These are phyloP conservation scores for Anas acuta DNA, from an alignment of 2,797 vertebrate species.

Conservation along the genomic window DNA sequence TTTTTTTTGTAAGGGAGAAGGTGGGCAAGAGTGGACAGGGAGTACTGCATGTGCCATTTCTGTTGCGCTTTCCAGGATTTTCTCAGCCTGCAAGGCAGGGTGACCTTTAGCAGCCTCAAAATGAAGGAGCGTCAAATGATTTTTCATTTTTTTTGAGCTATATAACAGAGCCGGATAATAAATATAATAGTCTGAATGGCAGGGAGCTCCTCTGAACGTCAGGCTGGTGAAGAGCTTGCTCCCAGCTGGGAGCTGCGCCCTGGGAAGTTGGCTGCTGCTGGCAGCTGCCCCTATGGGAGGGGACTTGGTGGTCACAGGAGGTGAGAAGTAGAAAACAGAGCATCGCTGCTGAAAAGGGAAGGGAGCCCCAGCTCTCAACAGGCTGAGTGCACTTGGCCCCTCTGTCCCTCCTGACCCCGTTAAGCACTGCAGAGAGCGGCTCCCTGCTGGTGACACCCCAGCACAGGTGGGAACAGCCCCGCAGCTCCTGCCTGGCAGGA, in stretches of 20 bases:
- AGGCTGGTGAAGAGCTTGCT: neutral
- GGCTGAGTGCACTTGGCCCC: neutral
- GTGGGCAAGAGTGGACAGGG: neutral
- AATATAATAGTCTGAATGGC: neutral
- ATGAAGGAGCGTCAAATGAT: neutral
- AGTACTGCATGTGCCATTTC: neutral
- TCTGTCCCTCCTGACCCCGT: neutral
- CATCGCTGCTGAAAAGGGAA: neutral
- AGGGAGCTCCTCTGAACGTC: neutral
- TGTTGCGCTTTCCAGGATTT: neutral
- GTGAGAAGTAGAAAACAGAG: neutral
- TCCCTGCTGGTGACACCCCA: neutral
- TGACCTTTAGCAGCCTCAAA: slow-evolving; percentile 37
- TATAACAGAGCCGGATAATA: neutral
- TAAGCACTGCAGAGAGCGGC: neutral
- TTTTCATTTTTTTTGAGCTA: neutral
- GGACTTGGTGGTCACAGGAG: neutral
- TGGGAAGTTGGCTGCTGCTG: neutral
- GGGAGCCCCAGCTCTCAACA: neutral
- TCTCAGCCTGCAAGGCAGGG: neutral
- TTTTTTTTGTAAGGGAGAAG: neutral
- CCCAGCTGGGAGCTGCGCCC: neutral
- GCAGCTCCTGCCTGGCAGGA: neutral
- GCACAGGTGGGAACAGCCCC: neutral
- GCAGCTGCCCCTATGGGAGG: fast-evolving